These are phyloP conservation scores for Haliclona indistincta DNA, from an alignment of 37 sponge, comb jelly and placozoan species.

Conservation along the genomic window DNA sequence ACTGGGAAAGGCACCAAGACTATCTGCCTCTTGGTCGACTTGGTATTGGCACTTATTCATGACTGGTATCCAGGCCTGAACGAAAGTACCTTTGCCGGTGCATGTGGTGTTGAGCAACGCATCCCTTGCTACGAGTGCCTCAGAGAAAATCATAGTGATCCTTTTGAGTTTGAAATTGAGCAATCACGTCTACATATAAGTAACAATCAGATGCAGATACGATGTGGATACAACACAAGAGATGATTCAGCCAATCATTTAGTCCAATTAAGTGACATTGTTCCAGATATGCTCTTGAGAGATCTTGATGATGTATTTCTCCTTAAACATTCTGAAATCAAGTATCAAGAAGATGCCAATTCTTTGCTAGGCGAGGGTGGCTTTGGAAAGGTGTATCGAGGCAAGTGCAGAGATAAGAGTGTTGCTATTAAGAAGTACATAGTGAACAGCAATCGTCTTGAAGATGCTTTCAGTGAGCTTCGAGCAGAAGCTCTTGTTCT, in stretches of 20 bases:
- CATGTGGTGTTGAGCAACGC: constrained; percentile 26
- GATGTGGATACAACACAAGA: constrained; percentile 1
- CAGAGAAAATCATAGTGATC: neutral
- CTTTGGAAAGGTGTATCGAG: constrained; percentile 44
- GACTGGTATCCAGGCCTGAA: constrained; percentile 68
- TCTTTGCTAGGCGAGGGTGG: constrained; percentile 31
- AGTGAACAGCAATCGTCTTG: constrained; percentile 73
- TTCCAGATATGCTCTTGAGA: constrained; percentile 45
- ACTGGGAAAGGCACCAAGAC: constrained; percentile 19
- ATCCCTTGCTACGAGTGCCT: constrained; percentile 52
- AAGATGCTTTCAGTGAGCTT: constrained; percentile 71
- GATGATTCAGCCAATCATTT: constrained; percentile 3
- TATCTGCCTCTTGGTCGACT: constrained; percentile 47
- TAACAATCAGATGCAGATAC: neutral
- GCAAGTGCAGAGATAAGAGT: constrained; percentile 9
- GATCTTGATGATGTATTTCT: constrained; percentile 26
- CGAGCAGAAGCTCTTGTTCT: constrained; percentile 74
- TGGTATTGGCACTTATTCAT: constrained; percentile 13
- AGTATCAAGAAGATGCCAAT: constrained; percentile 11
- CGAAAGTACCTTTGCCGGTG: neutral
- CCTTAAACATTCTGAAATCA: constrained; percentile 24
- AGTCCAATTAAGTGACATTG: constrained; percentile 30
- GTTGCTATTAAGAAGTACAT: constrained; percentile 51
- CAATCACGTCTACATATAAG: constrained; percentile 1
- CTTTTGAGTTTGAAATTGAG: constrained; percentile 24